Evolutionary conservation across 2,888 invertebrate species (phyloP), one percentile per base, ranked within the genome.

Genomic region (Gastrophysa polygoni): DNA sequence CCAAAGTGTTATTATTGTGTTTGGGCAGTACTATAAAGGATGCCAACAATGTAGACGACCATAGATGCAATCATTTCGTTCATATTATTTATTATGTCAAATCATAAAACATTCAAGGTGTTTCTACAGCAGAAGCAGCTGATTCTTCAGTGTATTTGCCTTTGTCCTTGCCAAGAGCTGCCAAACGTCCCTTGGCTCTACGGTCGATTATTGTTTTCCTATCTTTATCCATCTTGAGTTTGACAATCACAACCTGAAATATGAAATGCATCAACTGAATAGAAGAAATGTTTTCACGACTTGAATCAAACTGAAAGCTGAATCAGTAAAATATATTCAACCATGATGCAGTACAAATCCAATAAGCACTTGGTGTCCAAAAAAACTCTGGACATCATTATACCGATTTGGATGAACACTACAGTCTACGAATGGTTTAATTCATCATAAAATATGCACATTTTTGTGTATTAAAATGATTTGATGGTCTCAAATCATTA

Each of bases 221-320:
- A 83, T 98, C 98, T 84, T 96, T 98, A 83, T 99, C 98, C 90
- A 99, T 92, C 86, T 99, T 99, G 83, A 99, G 85, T 84, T 99
- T 99, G 57, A 97, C 96, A 78, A 99, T 95, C 51, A 97, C 93
- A 72, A 95, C 95, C 95, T 96, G 84, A 18, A 84, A 70, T 61
- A 68, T 24, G 3, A 7, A 24, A 24, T 24, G n/a, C n/a, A n/a
- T n/a, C n/a, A n/a, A 75, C 21, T 6, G 34, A 50, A 6, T 43
- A 34, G 32, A 16, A 46, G 59, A 34, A 58, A 44, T 50, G 21
- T 5, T 11, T 51, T 34, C n/a, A 18, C 7, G 34, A 24, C 24
- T 24, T 24, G 3, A 3, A 24, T 24, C 3, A 24, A 24, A 24
- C 24, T 24, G 24, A 3, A 24, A 58, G 28, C 54, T 38, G 61